Conservation (phyloP, 2,113 vertebrate species). For the Octodon degus region DNA sequence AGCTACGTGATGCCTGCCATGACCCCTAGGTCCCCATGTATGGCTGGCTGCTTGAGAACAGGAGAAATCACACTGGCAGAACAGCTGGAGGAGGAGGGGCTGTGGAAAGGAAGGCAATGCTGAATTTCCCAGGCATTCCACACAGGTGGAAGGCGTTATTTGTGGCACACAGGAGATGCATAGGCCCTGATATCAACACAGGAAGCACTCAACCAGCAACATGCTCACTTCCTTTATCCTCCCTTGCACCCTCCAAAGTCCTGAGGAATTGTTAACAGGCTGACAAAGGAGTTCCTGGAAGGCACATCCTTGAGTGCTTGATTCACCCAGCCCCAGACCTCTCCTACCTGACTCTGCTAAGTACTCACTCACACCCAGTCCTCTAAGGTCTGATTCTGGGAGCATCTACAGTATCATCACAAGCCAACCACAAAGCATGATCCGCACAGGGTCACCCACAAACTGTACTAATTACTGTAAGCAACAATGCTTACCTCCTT, state of each 20-base stretch:
- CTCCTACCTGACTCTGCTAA: not conserved
- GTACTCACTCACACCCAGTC: not conserved
- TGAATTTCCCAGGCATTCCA: not conserved
- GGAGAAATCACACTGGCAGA: not conserved
- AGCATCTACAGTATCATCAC: not conserved
- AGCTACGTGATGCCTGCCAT: not conserved
- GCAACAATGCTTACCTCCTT: fast-evolving
- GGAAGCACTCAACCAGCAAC: conserved; percentile 42
- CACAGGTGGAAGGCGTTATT: conserved; percentile 12
- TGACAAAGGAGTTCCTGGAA: not conserved
- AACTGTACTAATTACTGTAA: not conserved
- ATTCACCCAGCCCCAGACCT: not conserved
- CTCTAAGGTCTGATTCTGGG: not conserved
- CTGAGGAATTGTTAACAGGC: not conserved
- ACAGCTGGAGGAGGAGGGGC: conserved; percentile 18
- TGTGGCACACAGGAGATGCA: conserved; percentile 60
- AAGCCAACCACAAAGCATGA: not conserved
- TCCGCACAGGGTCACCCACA: not conserved
- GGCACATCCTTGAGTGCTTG: not conserved
- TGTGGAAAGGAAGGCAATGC: not conserved
- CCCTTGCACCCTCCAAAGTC: not conserved
- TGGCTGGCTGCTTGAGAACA: not conserved
- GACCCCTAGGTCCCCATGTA: not conserved
- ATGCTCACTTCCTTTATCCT: not conserved
- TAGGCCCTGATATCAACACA: conserved; percentile 11